Evolutionary conservation across 2,888 invertebrate genomes (phyloP), one percentile per base, ranked within the genome.

Genomic region (Hermodice carunculata): DNA sequence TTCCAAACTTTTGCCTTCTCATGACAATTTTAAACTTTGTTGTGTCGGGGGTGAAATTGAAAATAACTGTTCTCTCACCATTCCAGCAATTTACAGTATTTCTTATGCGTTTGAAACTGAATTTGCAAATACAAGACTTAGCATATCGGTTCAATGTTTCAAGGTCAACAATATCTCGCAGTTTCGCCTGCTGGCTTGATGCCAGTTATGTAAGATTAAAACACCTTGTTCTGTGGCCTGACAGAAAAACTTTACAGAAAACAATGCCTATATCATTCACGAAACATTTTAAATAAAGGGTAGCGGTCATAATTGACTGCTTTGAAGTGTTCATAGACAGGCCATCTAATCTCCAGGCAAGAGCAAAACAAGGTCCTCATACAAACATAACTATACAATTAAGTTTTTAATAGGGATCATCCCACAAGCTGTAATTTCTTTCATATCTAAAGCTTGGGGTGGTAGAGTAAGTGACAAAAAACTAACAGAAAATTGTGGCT

Each of bases 381-480:
- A 57, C 24, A 63, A 63, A 22, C 26, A n/a, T n/a, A 56, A 63
- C 46, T 24, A 75, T 24, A 73, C 73, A n/a, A 58, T 57, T 2
- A 77, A 75, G 51, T 75, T 67, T 58, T 53, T 77, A 29, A 74
- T 75, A 37, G 74, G 69, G 8, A 72, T 77, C 14, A 34, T 67
- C 4, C 75, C 75, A 1, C 73, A 74, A 57, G 76, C 70, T 11
- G 29, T 49, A 14, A 66, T 76, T 24, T 60, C 65, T 6, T 77
- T 71, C 54, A 66, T 78, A 22, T 76, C 72, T 22, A 64, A 69
- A 42, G 73, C 67, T 8, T 78, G 70, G 71, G 76, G 75, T 44
- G 78, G 77, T 2, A 58, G 73, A 37, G 52, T 66, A 1, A 67
- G 68, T 52, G 75, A 77, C 42, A 76, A 75, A 60, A 49, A 59